Conservation (phyloP, 2,888 invertebrate genomes). For the Ellobium chinense region DNA sequence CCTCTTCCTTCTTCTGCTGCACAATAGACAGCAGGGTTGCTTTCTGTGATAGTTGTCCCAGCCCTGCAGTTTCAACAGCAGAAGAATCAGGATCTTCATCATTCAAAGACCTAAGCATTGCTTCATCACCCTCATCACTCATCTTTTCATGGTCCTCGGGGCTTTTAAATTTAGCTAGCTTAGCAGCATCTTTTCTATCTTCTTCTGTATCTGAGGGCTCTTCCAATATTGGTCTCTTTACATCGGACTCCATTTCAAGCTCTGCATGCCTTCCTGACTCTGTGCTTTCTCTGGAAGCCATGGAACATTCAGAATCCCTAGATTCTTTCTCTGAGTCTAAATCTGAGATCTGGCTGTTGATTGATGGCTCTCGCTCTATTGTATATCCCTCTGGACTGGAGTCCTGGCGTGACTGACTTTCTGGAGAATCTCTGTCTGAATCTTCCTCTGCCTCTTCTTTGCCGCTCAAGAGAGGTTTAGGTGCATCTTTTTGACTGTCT, state of each 20-base stretch:
- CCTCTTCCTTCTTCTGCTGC: not conserved
- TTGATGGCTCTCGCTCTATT: not conserved
- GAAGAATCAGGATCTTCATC: not conserved
- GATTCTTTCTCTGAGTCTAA: slow-evolving; percentile 9
- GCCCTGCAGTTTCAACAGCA: not conserved
- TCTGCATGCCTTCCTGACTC: not conserved
- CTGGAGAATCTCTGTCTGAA: not conserved
- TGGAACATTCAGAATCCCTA: not conserved
- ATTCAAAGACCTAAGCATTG: not conserved
- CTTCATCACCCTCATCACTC: not conserved
- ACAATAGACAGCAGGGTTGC: not conserved
- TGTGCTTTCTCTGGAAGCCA: slow-evolving; percentile 5
- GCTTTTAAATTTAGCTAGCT: too few species aligned
- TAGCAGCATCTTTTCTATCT: not conserved
- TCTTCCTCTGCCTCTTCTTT: not conserved
- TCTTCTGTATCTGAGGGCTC: too few species aligned
- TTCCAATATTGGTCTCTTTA: too few species aligned
- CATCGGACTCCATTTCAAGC: not conserved
- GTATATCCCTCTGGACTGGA: slow-evolving; percentile 15
- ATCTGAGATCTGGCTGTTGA: slow-evolving; percentile 4
- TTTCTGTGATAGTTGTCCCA: too few species aligned
- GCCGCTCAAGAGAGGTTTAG: not conserved
- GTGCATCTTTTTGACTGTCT: too few species aligned
- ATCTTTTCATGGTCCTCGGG: too few species aligned
- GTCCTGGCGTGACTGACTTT: not conserved